These are phyloP conservation scores for Cyrtonyx montezumae DNA, from an alignment of 2,113 vertebrate genomes.

Conservation along the genomic window DNA sequence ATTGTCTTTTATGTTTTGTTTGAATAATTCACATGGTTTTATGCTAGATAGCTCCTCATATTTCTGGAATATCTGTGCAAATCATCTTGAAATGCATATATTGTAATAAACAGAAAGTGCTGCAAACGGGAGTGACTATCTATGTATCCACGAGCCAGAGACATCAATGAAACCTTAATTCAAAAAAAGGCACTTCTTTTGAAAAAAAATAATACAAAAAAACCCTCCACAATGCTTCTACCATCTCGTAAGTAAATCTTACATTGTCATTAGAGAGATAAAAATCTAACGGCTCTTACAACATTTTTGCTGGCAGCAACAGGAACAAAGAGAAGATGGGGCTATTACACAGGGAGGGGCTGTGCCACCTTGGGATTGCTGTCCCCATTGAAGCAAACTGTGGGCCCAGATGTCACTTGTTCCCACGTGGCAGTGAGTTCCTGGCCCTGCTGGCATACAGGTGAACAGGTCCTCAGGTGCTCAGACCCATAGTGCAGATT, in stretches of 20 bases:
- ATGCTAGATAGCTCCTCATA: not conserved
- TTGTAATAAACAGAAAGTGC: not conserved
- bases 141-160: not conserved
- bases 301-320: not conserved
- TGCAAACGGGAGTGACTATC: not conserved
- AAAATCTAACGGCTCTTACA: not conserved
- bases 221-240: not conserved
- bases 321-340: not conserved
- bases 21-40: not conserved
- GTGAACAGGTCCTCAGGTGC: not conserved
- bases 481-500: not conserved
- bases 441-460: not conserved
- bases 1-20: not conserved
- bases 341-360: fast-evolving
- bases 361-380: fast-evolving
- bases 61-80: not conserved
- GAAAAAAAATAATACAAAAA: not conserved
- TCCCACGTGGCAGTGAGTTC: not conserved
- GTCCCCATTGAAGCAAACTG: not conserved
- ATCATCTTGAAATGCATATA: not conserved
- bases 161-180: not conserved
- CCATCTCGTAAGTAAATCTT: not conserved
- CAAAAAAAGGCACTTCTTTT: not conserved
- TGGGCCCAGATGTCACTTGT: fast-evolving
- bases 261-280: not conserved